Evolutionary conservation across 2,797 vertebrate species (phyloP), one percentile per base, ranked within the genome.

Genomic region (Carcharodon carcharias): DNA sequence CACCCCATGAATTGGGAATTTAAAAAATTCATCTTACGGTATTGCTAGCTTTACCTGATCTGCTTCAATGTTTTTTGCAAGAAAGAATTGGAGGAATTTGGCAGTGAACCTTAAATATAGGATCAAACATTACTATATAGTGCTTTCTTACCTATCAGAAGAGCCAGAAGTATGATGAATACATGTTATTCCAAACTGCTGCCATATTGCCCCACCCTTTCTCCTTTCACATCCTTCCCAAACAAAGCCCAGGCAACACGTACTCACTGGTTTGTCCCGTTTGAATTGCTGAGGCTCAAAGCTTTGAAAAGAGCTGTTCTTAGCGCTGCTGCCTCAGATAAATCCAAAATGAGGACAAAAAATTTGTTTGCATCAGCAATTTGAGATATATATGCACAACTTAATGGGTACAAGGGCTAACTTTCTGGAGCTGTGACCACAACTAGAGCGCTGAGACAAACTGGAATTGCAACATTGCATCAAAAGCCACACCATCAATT

Each of bases 281-380:
- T 18, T 61, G 58, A 6, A 61, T 91, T 63, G 56, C 88, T 63
- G 12, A 61, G 45, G 56, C 61, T 12, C 2, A 2, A 45, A 61
- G 89, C 89, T 92, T 63, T n/a, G 31, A 61, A n/a, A 92, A 92
- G 40, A 85, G 82, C 89, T 21, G 35, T n/a, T 63, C 89, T 92
- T 92, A 63, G 89, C 89, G 58, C 58, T 58, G 88, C 14, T 63
- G 88, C 31, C 88, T 61, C 89, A 40, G 26, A 56, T n/a, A 92
- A 63, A n/a, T 65, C 89, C 89, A 92, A 92, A 63, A 61, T 40
- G 31, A 92, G 58, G 12, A 92, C 56, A n/a, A 35, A 31, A 88
- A 35, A 56, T n/a, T 28, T 92, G 58, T 63, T n/a, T 63, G 58
- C 88, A 61, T 91, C 12, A 91, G 88, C 88, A 91, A 91, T 54